Base-by-base conservation (phyloP, 1,140 invertebrate species). In the Leptoteleia sp. region DNA sequence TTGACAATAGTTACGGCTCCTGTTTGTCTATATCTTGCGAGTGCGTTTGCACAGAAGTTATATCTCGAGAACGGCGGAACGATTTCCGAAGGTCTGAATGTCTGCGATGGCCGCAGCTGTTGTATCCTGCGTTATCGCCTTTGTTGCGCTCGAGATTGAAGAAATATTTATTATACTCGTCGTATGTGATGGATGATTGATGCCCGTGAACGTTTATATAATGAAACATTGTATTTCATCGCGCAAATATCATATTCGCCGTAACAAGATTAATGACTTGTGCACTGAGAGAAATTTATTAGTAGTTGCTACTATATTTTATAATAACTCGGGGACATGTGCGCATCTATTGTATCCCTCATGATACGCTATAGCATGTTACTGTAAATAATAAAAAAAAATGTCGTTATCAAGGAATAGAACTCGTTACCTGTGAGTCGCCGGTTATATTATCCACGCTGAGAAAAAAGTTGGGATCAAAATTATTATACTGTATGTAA, bases 91-190 rank as follows among this genome's bases (percentile, higher is more conserved):
- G 61, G 19, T 73, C 43, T 65, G 71, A 75, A 67, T 65, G 59
- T 17, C 22, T 64, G 70, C 52, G 59, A 65, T 54, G 52, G 61
- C 45, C 71, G 54, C 71, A 75, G 71, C 71, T 75, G 62, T 38
- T 45, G 54, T 75, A 76, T 76, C 45, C 64, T 76, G 35, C 33
- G 64, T 68, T 64, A 76, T 76, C 38, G 72, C 38, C 62, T 76
- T 68, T 68, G 72, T 67, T 68, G 48, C 64, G 29, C 27, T 31
- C 50, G 48, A 67, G 57, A 68, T 64, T 77, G 73, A 64, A 64
- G 73, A 77, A 64, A 70, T 71, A 77, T 77, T 76, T 76, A 76
- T 62, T 76, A 68, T 67, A 76, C 54, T 67, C 40, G 73, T 76
- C 55, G 19, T 47, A n/a, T 47, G 33, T 59, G 73, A 77, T 70